Base-by-base conservation (phyloP, 2,888 invertebrate genomes). In the Gandaritis pyraliata region DNA sequence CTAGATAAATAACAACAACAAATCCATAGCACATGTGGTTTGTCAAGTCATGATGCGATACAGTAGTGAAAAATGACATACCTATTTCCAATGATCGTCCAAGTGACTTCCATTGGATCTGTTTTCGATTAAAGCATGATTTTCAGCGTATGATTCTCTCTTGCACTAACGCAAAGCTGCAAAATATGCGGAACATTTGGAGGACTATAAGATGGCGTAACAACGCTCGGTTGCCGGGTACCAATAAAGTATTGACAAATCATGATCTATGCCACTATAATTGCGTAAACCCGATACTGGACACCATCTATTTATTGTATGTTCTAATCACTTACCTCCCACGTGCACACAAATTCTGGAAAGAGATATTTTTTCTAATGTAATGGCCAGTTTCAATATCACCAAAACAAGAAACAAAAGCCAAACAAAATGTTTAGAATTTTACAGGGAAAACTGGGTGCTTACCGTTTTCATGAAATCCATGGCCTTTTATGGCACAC, bases 381-480 rank as follows among this genome's bases (percentile, higher is more conserved):
- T 91, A 92, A 92, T 92, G 92, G 91, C 92, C 87, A 92, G 91
- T 91, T 91, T 88, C 90, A 90, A 90, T 86, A 90, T 90, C 87
- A 92, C 89, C 92, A 93, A 91, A 93, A 92, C 92, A 92, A 92
- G 92, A 91, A 93, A 92, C 92, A 92, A 91, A 92, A 91, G 91
- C 90, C 90, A 92, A 92, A 92, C 90, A 88, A 85, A 77, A 85
- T 85, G 80, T 83, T 81, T 74, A 79, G 75, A 75, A 78, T 81
- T 79, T 71, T 79, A 78, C 77, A 76, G 79, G 71, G 80, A 82
- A 73, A 83, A 81, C 72, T 71, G 64, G 69, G 71, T 72, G 73
- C 90, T 93, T 90, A 93, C 93, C 93, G 93, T 91, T 92, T 93
- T 93, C 91, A 92, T 91, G 87, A 93, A 90, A 93, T 93, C 93